Conservation (phyloP, 1,140 invertebrate genomes). For the Kradibia gibbosae region DNA sequence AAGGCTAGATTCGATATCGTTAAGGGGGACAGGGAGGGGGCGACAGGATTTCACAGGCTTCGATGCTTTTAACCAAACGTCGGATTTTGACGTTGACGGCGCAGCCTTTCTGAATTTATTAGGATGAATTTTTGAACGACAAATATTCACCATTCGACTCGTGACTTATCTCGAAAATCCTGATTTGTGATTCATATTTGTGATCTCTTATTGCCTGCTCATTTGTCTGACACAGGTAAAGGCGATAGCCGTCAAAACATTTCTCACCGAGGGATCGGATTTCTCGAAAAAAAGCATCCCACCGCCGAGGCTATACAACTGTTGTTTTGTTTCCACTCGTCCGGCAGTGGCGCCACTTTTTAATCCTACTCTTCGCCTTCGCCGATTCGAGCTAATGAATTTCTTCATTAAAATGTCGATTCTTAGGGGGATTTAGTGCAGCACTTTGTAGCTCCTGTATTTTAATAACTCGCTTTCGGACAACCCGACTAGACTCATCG, state of each 20-base stretch:
- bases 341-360: background rate
- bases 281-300: background rate
- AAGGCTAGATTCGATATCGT: too few species aligned
- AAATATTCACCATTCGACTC: background rate
- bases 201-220: background rate
- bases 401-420: background rate
- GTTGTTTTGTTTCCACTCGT: background rate
- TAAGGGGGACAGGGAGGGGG: too few species aligned
- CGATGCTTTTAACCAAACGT: background rate
- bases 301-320: background rate
- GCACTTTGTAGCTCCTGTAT: background rate
- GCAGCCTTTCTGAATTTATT: background rate
- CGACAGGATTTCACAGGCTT: background rate
- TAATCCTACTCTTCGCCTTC: background rate
- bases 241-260: background rate
- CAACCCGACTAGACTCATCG: background rate
- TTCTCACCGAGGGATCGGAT: background rate
- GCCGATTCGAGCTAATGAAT: background rate
- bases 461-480: background rate
- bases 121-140: background rate
- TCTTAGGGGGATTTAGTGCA: background rate
- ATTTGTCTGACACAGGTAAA: background rate
- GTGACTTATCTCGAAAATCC: background rate
- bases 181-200: background rate
- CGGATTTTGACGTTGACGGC: background rate